Evolutionary conservation across 2,113 vertebrate genomes (phyloP).

Genomic region (Polypterus senegalus): DNA sequence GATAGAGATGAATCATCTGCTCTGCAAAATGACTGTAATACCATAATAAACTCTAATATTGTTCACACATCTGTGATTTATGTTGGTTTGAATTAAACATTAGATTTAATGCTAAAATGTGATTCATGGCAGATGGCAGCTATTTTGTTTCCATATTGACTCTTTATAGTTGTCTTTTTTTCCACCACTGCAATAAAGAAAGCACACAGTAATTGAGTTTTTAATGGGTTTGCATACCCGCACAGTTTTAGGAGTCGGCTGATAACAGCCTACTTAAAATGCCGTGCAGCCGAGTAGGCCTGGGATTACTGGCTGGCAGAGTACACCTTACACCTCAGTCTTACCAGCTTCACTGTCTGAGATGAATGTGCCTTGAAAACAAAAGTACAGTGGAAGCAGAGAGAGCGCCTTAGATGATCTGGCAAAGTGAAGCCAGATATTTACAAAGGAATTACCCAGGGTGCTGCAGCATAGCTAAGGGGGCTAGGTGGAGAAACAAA

Average conservation of each 20-base stretch:
- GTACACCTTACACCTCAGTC: not conserved
- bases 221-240: conserved; percentile 67
- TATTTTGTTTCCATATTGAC: conserved; percentile 69
- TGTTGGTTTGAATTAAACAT: conserved; percentile 36
- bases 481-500: too few relatives aligned
- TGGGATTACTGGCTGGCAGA: conserved; percentile 1
- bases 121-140: conserved; percentile 51
- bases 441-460: too few relatives aligned
- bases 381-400: too few relatives aligned
- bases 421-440: too few relatives aligned
- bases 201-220: conserved; percentile 62
- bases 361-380: too few relatives aligned
- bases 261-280: conserved; percentile 31
- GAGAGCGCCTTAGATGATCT: too few relatives aligned
- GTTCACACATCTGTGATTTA: conserved; percentile 31
- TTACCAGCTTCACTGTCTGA: too few relatives aligned
- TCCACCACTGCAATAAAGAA: conserved; percentile 50
- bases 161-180: conserved; percentile 53
- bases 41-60: conserved; percentile 30
- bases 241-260: conserved; percentile 29
- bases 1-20: conserved; percentile 24
- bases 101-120: conserved; percentile 34
- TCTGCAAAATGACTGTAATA: conserved; percentile 29
- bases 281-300: conserved; percentile 12
- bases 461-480: too few relatives aligned